Conservation (phyloP, 2,888 invertebrate genomes). For the Philaethria dido region DNA sequence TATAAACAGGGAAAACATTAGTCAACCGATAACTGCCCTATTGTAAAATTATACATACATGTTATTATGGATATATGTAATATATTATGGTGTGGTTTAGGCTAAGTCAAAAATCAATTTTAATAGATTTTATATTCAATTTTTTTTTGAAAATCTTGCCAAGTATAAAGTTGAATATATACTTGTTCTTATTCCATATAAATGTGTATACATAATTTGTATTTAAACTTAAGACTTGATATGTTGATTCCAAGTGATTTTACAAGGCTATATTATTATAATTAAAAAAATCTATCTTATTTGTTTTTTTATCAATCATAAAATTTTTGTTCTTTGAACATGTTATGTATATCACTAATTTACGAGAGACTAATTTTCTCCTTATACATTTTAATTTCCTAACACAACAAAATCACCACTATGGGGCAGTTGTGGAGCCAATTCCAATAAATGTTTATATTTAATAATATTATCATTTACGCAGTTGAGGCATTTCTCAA, state of each 20-base stretch:
- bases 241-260: conserved; percentile 28
- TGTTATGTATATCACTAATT: too few relatives aligned
- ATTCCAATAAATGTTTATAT: too few relatives aligned
- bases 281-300: conserved; percentile 1
- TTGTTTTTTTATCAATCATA: conserved; percentile 11
- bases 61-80: conserved; percentile 18
- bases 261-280: conserved; percentile 26
- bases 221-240: conserved; percentile 29
- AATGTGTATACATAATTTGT: conserved; percentile 31
- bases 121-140: conserved; percentile 33
- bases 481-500: too few relatives aligned
- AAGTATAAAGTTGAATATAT: conserved; percentile 7
- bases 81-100: conserved; percentile 31
- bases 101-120: conserved; percentile 24
- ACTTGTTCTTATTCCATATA: conserved; percentile 31
- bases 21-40: conserved; percentile 48
- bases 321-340: background rate
- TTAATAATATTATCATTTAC: too few relatives aligned
- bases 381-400: too few relatives aligned
- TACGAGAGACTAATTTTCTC: too few relatives aligned
- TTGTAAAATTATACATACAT: conserved; percentile 23
- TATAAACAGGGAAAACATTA: conserved; percentile 89
- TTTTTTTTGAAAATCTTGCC: conserved; percentile 29
- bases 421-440: too few relatives aligned
- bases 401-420: too few relatives aligned